Conservation (phyloP, 1,140 invertebrate genomes). For the Eurosta solidaginis region DNA sequence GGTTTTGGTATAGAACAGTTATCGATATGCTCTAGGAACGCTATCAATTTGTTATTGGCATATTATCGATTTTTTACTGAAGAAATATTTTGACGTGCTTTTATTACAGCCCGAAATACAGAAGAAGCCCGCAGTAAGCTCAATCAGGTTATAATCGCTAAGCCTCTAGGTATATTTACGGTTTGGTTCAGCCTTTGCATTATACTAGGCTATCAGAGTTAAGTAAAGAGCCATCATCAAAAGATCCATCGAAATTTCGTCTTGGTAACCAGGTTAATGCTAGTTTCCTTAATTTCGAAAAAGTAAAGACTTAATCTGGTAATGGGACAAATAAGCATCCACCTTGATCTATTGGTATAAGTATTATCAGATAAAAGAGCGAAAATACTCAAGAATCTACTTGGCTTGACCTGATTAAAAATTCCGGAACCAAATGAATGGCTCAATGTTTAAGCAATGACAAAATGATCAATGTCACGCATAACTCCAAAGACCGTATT, state of each 20-base stretch:
- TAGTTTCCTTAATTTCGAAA: background rate
- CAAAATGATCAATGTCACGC: no score
- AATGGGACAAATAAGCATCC: background rate
- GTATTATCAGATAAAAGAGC: background rate
- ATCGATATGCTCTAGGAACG: background rate
- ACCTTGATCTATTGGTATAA: no score
- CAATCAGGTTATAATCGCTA: background rate
- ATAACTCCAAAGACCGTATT: background rate
- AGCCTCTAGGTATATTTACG: background rate
- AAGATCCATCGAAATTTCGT: background rate
- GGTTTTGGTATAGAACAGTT: no score
- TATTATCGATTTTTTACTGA: no score
- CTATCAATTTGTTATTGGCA: no score
- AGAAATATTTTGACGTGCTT: background rate
- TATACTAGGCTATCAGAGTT: no score
- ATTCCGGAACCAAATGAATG: background rate
- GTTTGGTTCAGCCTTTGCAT: no score
- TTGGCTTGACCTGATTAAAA: background rate
- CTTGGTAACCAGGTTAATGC: no score
- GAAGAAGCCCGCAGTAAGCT: background rate
- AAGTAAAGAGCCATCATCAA: no score
- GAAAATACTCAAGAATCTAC: background rate
- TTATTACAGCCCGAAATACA: no score
- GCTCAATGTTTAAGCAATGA: background rate
- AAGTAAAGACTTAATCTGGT: background rate